Evolutionary conservation across 2,888 invertebrate species (phyloP).

Genomic region (Rotaria macrura): DNA sequence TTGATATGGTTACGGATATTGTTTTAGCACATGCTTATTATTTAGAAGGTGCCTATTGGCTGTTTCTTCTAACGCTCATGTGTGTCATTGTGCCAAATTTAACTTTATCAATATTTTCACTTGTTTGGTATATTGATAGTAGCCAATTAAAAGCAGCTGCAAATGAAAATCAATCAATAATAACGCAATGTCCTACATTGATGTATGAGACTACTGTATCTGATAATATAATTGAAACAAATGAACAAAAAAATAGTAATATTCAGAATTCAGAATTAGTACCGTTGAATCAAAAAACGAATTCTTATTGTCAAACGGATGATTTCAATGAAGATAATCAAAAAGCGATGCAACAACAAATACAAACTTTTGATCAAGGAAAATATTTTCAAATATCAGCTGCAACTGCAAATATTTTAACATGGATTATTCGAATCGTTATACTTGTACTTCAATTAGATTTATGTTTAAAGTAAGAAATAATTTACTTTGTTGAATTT

Average conservation of each 20-base stretch:
- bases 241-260: background rate
- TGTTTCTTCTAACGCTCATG: conserved; percentile 23
- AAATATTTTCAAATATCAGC: background rate
- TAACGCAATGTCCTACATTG: too few species aligned
- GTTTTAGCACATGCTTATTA: conserved; percentile 29
- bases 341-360: background rate
- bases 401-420: background rate
- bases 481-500: too few species aligned
- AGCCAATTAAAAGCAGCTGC: background rate
- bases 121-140: conserved; percentile 31
- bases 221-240: background rate
- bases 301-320: background rate
- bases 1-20: conserved; percentile 28
- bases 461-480: conserved; percentile 10
- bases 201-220: background rate
- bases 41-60: conserved; percentile 25
- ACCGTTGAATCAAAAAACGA: background rate
- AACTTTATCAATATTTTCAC: conserved; percentile 28
- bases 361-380: background rate
- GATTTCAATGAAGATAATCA: background rate
- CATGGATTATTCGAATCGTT: conserved; percentile 11
- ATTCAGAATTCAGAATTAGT: background rate
- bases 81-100: conserved; percentile 33
- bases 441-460: conserved; percentile 8
- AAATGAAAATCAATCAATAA: background rate